phyloP scores from a whole-genome alignment of 2,888 invertebrate genomes.

The Drosophila austrosaltans region DNA sequence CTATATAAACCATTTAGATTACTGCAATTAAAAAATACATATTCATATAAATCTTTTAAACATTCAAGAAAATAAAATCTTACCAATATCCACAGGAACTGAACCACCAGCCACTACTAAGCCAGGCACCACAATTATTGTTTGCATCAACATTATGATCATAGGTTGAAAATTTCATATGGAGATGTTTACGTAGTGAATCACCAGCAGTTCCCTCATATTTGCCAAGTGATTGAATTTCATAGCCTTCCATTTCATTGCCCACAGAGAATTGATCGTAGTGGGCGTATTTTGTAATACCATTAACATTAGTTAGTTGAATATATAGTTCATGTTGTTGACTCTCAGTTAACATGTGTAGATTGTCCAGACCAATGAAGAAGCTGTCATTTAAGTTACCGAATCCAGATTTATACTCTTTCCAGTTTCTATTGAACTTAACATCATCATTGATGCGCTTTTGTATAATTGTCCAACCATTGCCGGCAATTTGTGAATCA shows the following conservation, averaged over 20 bases:
- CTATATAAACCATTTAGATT: not conserved
- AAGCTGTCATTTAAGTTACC: slow-evolving; percentile 7
- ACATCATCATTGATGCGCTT: slow-evolving; percentile 21
- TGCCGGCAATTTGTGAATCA: slow-evolving; percentile 6
- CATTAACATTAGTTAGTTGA: slow-evolving; percentile 21
- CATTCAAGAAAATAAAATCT: not conserved
- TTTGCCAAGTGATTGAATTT: slow-evolving; percentile 19
- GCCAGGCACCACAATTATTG: not conserved
- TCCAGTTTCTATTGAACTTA: slow-evolving; percentile 16
- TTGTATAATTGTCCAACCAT: slow-evolving; percentile 32
- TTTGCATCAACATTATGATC: not conserved
- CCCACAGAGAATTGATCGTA: slow-evolving; percentile 27
- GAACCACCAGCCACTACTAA: not conserved
- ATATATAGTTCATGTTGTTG: slow-evolving; percentile 30
- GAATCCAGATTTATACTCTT: slow-evolving; percentile 20
- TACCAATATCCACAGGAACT: not conserved
- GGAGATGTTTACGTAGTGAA: not conserved
- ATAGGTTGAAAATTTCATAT: not conserved
- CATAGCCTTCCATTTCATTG: slow-evolving; percentile 14
- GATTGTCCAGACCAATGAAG: slow-evolving; percentile 22
- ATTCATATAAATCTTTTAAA: not conserved
- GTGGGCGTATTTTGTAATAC: slow-evolving; percentile 11
- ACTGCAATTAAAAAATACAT: not conserved
- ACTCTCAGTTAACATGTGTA: slow-evolving; percentile 14
- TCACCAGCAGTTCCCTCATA: slow-evolving; percentile 33